Conservation (phyloP, 2,113 vertebrate genomes). For the Ciconia boyciana region DNA sequence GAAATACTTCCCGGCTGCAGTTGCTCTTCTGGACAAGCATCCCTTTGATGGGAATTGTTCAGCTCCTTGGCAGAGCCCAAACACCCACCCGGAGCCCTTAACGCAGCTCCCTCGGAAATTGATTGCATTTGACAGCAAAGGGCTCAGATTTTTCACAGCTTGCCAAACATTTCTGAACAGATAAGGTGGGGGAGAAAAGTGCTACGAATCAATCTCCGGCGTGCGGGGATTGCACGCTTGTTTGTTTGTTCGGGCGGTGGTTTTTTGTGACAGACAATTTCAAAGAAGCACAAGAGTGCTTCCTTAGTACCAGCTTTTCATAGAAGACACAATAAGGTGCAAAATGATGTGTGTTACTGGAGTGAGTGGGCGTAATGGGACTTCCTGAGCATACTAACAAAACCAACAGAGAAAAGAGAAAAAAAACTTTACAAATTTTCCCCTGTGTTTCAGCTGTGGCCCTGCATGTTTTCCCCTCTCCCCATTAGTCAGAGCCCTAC, state of each 20-base stretch:
- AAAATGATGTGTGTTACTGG: conserved; percentile 55
- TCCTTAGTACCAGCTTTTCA: conserved; percentile 43
- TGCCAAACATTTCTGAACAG: conserved; percentile 40
- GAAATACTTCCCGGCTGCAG: not conserved
- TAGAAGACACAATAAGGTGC: conserved; percentile 48
- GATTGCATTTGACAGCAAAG: not conserved
- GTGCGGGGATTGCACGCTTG: not conserved
- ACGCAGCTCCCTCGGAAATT: not conserved
- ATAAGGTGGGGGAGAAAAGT: conserved; percentile 2
- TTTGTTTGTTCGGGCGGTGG: conserved; percentile 13
- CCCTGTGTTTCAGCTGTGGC: not conserved
- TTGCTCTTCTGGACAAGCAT: not conserved
- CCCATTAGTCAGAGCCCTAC: not conserved
- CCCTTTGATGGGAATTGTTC: not conserved
- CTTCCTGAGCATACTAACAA: conserved; percentile 37
- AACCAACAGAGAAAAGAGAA: conserved; percentile 8
- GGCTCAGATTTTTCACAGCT: conserved; percentile 22
- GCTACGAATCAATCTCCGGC: conserved; percentile 17
- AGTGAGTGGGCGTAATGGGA: conserved; percentile 59
- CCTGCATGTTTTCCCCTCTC: not conserved
- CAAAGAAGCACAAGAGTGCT: conserved; percentile 41
- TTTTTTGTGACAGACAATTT: conserved; percentile 25
- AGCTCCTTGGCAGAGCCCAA: not conserved
- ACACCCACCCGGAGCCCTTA: not conserved
- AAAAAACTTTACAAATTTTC: not conserved